Evolutionary conservation across 2,797 vertebrate genomes (phyloP).

Genomic region (Dicrostonyx torquatus): DNA sequence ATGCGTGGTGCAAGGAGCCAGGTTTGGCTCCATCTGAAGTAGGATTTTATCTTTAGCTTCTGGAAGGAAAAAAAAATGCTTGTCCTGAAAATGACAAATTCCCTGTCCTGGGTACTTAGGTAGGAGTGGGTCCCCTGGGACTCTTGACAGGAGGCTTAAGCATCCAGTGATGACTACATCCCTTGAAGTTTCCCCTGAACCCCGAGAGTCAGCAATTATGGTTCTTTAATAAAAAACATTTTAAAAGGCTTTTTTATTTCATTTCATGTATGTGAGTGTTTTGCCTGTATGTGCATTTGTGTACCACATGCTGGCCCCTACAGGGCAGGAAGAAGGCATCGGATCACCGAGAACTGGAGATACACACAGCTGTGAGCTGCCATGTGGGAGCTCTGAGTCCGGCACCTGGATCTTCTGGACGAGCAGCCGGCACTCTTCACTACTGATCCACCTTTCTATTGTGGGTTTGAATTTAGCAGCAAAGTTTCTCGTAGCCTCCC

Average conservation of each 20-base stretch:
- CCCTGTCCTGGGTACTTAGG: neutral
- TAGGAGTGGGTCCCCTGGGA: neutral
- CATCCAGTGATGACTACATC: neutral
- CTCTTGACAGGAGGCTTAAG: neutral
- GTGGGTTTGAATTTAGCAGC: neutral
- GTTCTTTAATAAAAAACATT: neutral
- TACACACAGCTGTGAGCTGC: neutral
- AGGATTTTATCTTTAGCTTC: neutral
- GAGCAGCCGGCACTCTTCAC: neutral
- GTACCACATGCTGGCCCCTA: too few relatives aligned
- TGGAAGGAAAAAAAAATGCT: slow-evolving; percentile 33
- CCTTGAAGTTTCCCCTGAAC: neutral
- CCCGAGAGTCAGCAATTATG: neutral
- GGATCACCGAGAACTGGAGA: too few relatives aligned
- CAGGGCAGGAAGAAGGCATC: neutral
- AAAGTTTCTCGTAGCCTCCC: too few relatives aligned
- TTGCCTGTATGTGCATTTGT: neutral
- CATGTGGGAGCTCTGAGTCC: neutral
- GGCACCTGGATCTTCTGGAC: neutral
- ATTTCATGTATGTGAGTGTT: neutral
- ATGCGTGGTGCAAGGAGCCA: neutral
- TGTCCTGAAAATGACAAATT: neutral
- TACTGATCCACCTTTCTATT: neutral
- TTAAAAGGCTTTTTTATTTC: neutral
- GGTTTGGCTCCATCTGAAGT: neutral